phyloP scores from a whole-genome alignment of 1,140 invertebrate species.

The Neomicropteryx cornuta region DNA sequence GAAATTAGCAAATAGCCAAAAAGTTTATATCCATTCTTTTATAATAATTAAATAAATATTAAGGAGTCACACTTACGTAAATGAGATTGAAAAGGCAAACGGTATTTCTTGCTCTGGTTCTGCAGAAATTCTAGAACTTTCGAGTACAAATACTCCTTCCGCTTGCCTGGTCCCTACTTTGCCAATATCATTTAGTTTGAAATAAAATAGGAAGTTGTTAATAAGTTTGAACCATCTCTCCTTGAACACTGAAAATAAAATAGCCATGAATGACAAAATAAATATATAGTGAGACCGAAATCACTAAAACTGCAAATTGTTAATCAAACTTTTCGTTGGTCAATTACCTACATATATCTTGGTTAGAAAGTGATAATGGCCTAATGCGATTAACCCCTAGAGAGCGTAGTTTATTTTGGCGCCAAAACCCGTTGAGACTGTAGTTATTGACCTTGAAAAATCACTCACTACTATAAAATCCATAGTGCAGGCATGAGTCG shows the following conservation, averaged over 20 bases:
- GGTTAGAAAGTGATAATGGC: too few species aligned
- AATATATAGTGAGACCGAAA: too few species aligned
- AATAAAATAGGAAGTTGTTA: slow-evolving; percentile 61
- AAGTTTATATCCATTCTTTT: slow-evolving; percentile 2
- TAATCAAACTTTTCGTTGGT: too few species aligned
- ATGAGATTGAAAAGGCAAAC: slow-evolving; percentile 57
- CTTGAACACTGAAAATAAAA: slow-evolving; percentile 41
- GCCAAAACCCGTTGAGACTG: too few species aligned
- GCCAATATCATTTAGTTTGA: slow-evolving; percentile 56
- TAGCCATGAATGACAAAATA: slow-evolving; percentile 2
- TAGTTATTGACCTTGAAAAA: too few species aligned
- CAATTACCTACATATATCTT: too few species aligned
- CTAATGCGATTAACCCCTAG: too few species aligned
- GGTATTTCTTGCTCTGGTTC: slow-evolving; percentile 46
- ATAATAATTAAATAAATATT: slow-evolving; percentile 3
- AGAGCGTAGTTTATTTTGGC: too few species aligned
- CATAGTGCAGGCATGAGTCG: too few species aligned
- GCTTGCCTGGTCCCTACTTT: slow-evolving; percentile 51
- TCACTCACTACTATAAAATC: too few species aligned
- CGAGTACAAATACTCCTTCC: slow-evolving; percentile 54
- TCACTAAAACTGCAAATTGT: too few species aligned
- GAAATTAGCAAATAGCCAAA: too few species aligned
- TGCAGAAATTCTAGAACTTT: slow-evolving; percentile 52
- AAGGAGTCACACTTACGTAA: slow-evolving; percentile 29
- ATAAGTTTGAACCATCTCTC: slow-evolving; percentile 62